Percentiles rank a stretch among this genome's conserved stretches.
Conservation (phyloP, 30 jellyfish, hydroid and myxozoan genomes). For the Phacellophora camtschatica region DNA sequence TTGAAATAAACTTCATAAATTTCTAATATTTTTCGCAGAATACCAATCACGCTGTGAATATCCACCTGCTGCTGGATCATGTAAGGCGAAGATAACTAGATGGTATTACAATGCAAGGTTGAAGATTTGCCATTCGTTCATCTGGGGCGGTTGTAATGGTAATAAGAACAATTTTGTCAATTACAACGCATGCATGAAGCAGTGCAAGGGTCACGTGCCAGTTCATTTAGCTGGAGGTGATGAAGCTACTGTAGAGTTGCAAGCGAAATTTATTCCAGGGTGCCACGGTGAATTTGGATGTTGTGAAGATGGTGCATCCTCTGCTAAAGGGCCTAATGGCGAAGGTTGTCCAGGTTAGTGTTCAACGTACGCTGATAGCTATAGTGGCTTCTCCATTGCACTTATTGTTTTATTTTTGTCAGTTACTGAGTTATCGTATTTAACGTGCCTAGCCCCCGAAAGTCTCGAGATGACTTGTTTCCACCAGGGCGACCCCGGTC, state of each 20-base stretch:
- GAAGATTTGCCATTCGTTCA: constrained; percentile 67
- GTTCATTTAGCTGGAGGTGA: neutral
- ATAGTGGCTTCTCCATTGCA: neutral
- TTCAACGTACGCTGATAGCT: too few species aligned
- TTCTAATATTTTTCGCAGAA: constrained; percentile 13
- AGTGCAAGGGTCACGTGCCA: constrained; percentile 35
- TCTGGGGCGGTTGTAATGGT: constrained; percentile 96
- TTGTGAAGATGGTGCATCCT: constrained; percentile 62
- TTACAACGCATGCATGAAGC: constrained; percentile 56
- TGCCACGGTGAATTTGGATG: constrained; percentile 72
- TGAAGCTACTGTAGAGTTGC: neutral
- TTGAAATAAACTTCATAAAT: neutral
- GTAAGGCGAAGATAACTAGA: constrained; percentile 83
- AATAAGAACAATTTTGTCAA: constrained; percentile 75
- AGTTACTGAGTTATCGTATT: too few species aligned
- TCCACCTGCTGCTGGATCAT: constrained; percentile 87
- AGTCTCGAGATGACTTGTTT: too few species aligned
- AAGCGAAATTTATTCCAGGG: constrained; percentile 42
- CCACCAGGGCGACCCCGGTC: too few species aligned
- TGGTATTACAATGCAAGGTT: constrained; percentile 74
- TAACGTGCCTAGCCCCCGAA: too few species aligned
- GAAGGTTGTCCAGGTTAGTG: constrained; percentile 74
- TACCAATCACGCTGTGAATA: constrained; percentile 72
- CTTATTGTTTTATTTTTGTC: too few species aligned
- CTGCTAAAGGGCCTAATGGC: constrained; percentile 71